Conservation (phyloP, 2,797 vertebrate species). For the Cirrhinus mrigala region DNA sequence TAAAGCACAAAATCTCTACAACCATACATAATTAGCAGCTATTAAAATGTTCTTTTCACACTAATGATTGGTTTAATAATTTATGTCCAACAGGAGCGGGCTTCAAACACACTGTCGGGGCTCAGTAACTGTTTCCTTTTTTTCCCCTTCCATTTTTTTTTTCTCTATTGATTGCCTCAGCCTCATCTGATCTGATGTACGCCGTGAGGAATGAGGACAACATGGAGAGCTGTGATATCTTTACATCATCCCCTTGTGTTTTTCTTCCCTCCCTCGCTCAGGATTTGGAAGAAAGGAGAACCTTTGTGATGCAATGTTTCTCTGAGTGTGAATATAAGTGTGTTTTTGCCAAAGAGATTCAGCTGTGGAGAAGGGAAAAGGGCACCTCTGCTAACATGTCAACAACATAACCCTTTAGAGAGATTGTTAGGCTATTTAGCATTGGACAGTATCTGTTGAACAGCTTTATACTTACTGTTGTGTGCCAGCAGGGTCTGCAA, state of each 20-base stretch:
- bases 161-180: slow-evolving; percentile 53
- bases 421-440: neutral
- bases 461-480: neutral
- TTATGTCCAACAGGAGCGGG: slow-evolving; percentile 59
- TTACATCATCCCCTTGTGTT: slow-evolving; percentile 59
- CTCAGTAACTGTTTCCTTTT: slow-evolving; percentile 55
- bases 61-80: slow-evolving; percentile 68
- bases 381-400: slow-evolving; percentile 38
- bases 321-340: slow-evolving; percentile 43
- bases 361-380: slow-evolving; percentile 56
- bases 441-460: neutral
- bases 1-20: slow-evolving; percentile 54
- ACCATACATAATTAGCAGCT: slow-evolving; percentile 66
- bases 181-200: slow-evolving; percentile 58
- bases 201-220: slow-evolving; percentile 54
- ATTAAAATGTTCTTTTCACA: slow-evolving; percentile 70
- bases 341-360: slow-evolving; percentile 48
- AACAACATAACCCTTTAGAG: slow-evolving; percentile 21
- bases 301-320: slow-evolving; percentile 62
- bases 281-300: slow-evolving; percentile 59
- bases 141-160: slow-evolving; percentile 31
- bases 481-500: neutral
- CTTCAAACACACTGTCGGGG: slow-evolving; percentile 53
- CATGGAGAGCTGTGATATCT: slow-evolving; percentile 55
- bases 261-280: slow-evolving; percentile 47